These are phyloP conservation scores for Conistra vaccinii DNA, from an alignment of 2,888 invertebrate genomes.

Conservation along the genomic window DNA sequence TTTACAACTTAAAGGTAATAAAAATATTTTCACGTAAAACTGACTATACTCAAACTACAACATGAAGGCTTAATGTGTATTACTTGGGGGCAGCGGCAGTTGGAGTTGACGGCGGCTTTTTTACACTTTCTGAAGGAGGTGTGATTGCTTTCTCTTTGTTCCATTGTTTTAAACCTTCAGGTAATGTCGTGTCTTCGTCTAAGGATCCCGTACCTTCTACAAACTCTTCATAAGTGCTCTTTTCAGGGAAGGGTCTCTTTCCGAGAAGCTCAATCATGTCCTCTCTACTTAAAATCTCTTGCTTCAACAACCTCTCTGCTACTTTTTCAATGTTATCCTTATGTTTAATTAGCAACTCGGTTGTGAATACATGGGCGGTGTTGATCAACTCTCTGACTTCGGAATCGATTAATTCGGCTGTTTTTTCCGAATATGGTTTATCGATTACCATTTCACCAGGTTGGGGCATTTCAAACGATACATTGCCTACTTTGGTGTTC, in stretches of 20 bases:
- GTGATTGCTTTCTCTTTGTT: slow-evolving; percentile 92
- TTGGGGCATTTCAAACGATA: slow-evolving; percentile 98
- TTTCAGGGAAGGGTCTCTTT: slow-evolving; percentile 98
- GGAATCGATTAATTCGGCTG: slow-evolving; percentile 98
- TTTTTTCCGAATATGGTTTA: slow-evolving; percentile 99
- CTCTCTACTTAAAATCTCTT: slow-evolving; percentile 98
- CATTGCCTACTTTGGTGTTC: slow-evolving; percentile 99
- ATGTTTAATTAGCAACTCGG: slow-evolving; percentile 94
- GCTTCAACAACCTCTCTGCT: slow-evolving; percentile 96
- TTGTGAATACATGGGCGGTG: slow-evolving; percentile 95
- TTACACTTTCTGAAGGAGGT: slow-evolving; percentile 71
- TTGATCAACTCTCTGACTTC: slow-evolving; percentile 93
- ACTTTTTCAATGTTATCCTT: slow-evolving; percentile 97
- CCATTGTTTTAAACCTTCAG: slow-evolving; percentile 99
- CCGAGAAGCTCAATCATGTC: slow-evolving; percentile 99
- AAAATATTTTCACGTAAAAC: slow-evolving; percentile 83
- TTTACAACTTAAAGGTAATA: slow-evolving; percentile 85
- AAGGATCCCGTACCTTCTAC: slow-evolving; percentile 99
- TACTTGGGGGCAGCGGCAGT: slow-evolving; percentile 57
- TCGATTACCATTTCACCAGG: slow-evolving; percentile 98
- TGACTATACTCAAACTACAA: slow-evolving; percentile 75
- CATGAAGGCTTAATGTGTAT: slow-evolving; percentile 81
- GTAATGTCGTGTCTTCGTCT: slow-evolving; percentile 98
- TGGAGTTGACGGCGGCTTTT: slow-evolving; percentile 68
- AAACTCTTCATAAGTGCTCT: slow-evolving; percentile 99